Base-by-base conservation (phyloP, 2,113 vertebrate genomes). In the Lampris incognitus region DNA sequence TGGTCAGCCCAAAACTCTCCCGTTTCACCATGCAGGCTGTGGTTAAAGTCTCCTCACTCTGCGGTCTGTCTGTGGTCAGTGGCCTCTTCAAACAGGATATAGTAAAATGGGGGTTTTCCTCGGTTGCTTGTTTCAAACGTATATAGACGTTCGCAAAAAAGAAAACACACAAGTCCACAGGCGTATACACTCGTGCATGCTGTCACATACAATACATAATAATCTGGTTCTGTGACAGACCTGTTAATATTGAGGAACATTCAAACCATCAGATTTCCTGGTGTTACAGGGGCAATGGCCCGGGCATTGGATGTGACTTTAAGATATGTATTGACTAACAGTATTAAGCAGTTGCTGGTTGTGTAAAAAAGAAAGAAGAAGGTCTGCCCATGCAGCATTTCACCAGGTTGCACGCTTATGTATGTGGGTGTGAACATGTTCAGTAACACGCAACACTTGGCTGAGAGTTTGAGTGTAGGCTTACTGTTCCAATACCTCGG, bases 51-150 rank as follows among this genome's bases (percentile, higher is more conserved):
- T 49, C 62, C 74, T 83, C 71, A 67, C 49, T 74, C 74, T 81
- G 81, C 24, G 88, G 85, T 76, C 36, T 9, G 56, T 68, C 80
- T 84, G 87, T 86, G 85, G 88, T 86, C 79, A 80, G 67, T 57
- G 69, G 85, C 69, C 78, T 81, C 49, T 69, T 78, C 58, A 66
- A 76, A 80, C 72, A 80, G 68, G 57, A 82, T 85, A 52, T 2
- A 62, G 40, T 67, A 56, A 78, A 79, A 76, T 83, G 62, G 39
- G 50, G 13, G 59, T 60, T 74, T 64, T 1, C 54, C 55, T 40
- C 39, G 55, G 64, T 74, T 88, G 81, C 81, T 75, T 70, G 71
- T 76, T 86, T 76, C 59, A 58, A 44, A 59, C 74, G 46, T 57
- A 55, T 59, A 39, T n/a, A 63, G n/a, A 78, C 7, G 71, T 85